Base-by-base conservation (phyloP, 1,140 invertebrate genomes). In the Leptopilina clavipes region DNA sequence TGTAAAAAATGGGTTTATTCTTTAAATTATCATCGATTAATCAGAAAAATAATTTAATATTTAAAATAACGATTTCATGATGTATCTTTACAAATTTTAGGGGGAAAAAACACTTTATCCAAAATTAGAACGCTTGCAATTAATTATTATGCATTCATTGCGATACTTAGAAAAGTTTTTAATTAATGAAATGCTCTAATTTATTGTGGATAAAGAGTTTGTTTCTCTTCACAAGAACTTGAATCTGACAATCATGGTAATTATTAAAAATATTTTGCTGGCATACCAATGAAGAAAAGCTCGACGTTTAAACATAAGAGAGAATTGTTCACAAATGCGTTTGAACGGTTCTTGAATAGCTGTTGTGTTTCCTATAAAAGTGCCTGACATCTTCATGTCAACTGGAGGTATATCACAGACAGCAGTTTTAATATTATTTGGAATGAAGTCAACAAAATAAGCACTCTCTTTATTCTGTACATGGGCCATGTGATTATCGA, bases 301-400 rank as follows among this genome's bases (percentile, higher is more conserved):
- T 84, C 94, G 95, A 78, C 95, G 93, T 72, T 94, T 92, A 92
- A 96, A 96, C 95, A 96, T 96, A 82, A 95, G 93, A 11, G 93
- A 93, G 89, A 95, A 95, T 87, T 95, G 94, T 83, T 95, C 94
- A 17, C 93, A 93, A 82, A 93, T 92, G 86, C 93, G 91, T 89
- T 94, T 93, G 89, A 93, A 93, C 72, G 94, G 85, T 88, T 93
- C 84, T 48, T 88, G 93, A 79, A 93, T 93, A 82, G 93, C 92
- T 17, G 93, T 94, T 25, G 92, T 92, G 83, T 94, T 94, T 3
- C 93, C 93, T 76, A 94, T 92, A 85, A 94, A 94, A 0, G 94
- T 94, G 11, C 93, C 92, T 0, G 93, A 93, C 93, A 94, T 94
- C 83, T 94, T 94, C 71, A 94, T 84, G 0, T 93, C 93, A 78